Base-by-base conservation (phyloP, 2,888 invertebrate species). In the Drosophila pegasa region DNA sequence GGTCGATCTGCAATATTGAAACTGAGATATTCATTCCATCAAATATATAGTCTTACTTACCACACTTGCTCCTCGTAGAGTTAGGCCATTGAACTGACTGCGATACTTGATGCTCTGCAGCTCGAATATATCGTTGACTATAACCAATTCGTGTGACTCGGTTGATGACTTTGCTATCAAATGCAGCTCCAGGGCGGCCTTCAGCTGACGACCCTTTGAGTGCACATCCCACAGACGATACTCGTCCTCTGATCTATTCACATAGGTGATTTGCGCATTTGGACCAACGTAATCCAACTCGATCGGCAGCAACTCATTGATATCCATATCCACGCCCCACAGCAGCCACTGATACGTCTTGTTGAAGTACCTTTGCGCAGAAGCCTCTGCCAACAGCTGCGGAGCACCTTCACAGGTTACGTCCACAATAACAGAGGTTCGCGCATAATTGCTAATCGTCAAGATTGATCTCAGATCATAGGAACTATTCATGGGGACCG, bases 291-390 rank as follows among this genome's bases (percentile, higher is more conserved):
- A 89, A 14, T 85, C 64, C 0, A 89, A 18, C 1, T 77, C 56
- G 3, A 55, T 16, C 0, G 84, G 78, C 16, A 83, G 41, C 35
- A 91, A 45, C 1, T 66, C 38, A 0, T 76, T 29, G 7, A 88
- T 48, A 2, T 75, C 76, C 14, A 7, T 18, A 14, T 78, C 78
- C 1, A 73, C 47, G 52, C 90, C 89, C 80, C 88, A 81, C 14
- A 92, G 61, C 12, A 92, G 40, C 92, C 92, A 92, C 37, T 89
- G 90, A 66, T 91, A 92, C 1, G 92, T 90, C 69, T 89, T 91
- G 54, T 92, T 92, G 33, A 90, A 91, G 66, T 83, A 91, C 33
- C 68, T 72, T 18, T 68, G 27, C 1, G 58, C 48, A 14, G 90
- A 89, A 3, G 87, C 87, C 62, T 80, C 61, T 3, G 38, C 43